Percentiles rank a stretch among this genome's conserved stretches.
Evolutionary conservation across 2,113 vertebrate genomes (phyloP).

Genomic region (Mesocricetus auratus): DNA sequence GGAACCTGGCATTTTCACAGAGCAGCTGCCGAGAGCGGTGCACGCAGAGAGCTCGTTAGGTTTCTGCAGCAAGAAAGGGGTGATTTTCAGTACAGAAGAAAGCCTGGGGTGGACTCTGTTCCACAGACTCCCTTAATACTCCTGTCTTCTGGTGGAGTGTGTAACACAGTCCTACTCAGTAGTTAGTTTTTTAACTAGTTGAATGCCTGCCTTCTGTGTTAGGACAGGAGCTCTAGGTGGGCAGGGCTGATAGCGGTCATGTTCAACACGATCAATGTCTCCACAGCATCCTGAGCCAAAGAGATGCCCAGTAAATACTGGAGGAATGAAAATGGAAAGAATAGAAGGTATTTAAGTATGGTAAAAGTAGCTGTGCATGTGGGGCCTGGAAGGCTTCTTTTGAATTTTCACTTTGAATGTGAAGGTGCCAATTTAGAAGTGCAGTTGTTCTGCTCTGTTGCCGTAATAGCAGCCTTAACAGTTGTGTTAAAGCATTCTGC

Average conservation of each 20-base stretch:
- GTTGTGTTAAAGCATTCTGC: background rate
- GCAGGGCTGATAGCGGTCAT: background rate
- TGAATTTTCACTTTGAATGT: conserved; percentile 37
- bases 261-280: background rate
- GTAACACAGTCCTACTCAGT: background rate
- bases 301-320: background rate
- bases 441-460: background rate
- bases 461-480: background rate
- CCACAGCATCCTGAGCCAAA: background rate
- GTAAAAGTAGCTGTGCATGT: background rate
- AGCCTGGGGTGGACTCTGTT: background rate
- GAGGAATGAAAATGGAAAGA: conserved; percentile 36
- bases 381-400: background rate
- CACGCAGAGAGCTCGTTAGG: conserved; percentile 15
- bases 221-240: background rate
- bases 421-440: background rate
- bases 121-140: background rate
- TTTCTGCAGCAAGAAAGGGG: conserved; percentile 39
- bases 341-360: background rate
- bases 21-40: conserved; percentile 26
- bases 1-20: conserved; percentile 66
- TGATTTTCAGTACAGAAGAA: conserved; percentile 18
- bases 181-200: conserved; percentile 29
- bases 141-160: background rate
- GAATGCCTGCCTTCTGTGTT: background rate